Base-by-base conservation (phyloP, 2,113 vertebrate species). In the Lepidothrix coronata region DNA sequence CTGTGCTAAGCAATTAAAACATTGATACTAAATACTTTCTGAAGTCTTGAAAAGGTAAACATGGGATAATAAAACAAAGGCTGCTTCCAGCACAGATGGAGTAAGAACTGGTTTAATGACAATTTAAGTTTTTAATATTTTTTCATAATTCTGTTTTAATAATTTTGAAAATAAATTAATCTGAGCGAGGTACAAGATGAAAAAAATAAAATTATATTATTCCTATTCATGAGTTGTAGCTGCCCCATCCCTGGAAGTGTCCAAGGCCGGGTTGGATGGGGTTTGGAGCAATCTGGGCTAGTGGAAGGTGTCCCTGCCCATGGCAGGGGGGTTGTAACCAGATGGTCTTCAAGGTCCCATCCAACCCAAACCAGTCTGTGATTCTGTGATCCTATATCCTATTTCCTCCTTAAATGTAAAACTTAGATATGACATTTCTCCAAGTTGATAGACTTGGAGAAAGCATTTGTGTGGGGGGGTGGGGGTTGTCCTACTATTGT, bases 1-100 rank as follows among this genome's bases (percentile, higher is more conserved):
- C 91, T 95, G 87, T 71, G 58, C 48, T 63, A 85, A 85, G 59
- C 76, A 94, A 86, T 95, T 95, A 94, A 88, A 96, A 54, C 83
- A 55, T 35, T 67, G 51, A 24, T 14, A 59, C 57, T 22, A 62
- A 93, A 89, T 77, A 35, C 35, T 88, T 96, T 63, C 70, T 67
- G 39, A 89, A 93, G 16, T 49, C 28, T 73, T 67, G 31, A 81
- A 75, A 90, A 63, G 79, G 65, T 31, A 51, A 93, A 80, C 23
- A 19, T 21, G 31, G n/a, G 25, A 15, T 9, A 74, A 37, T 77
- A 89, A 89, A 96, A 17, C 16, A 88, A 59, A 90, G 15, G 14
- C 51, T 81, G 41, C 41, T 88, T 62, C 28, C 65, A 61, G 37
- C 31, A 57, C 3, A 48, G 70, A 41, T 68, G 43, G 44, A 15